Percentiles rank a stretch among this genome's conserved stretches.
phyloP scores from a whole-genome alignment of 2,113 vertebrate genomes.

The Pogonocichla stellata region DNA sequence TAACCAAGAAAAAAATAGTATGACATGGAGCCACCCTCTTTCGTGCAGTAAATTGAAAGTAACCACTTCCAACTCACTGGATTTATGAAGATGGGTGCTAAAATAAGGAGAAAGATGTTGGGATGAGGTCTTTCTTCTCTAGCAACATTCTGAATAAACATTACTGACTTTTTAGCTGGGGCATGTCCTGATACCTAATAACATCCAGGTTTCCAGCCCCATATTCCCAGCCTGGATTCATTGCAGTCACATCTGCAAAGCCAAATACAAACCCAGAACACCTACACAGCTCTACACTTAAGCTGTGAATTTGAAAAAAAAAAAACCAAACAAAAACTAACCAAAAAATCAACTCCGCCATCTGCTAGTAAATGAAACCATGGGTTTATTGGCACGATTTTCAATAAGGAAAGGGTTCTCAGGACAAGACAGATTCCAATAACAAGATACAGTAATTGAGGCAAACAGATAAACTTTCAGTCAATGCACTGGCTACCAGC shows the following conservation, averaged over 20 bases:
- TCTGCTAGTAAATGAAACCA: not conserved
- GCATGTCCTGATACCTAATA: not conserved
- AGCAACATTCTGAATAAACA: not conserved
- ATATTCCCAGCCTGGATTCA: not conserved
- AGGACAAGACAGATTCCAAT: not conserved
- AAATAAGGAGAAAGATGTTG: not conserved
- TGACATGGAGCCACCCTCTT: not conserved
- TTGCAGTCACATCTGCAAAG: not conserved
- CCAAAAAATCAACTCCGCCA: not conserved
- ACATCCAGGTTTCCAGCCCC: not conserved
- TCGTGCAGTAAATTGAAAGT: not conserved
- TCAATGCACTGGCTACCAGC: not conserved
- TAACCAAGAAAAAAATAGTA: not conserved
- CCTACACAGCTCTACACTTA: not conserved
- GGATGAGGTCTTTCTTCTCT: not conserved
- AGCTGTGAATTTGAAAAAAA: not conserved
- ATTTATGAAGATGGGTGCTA: not conserved
- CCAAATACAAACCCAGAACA: not conserved
- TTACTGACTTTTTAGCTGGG: not conserved
- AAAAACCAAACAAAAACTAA: not conserved
- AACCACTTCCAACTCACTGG: not conserved
- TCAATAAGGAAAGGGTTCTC: not conserved
- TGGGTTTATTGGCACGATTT: not conserved
- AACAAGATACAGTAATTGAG: not conserved
- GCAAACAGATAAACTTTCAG: not conserved